Percentiles rank a stretch among this genome's conserved stretches.
Evolutionary conservation across 2,888 invertebrate genomes (phyloP).

Genomic region (Toxonevra muliebris): DNA sequence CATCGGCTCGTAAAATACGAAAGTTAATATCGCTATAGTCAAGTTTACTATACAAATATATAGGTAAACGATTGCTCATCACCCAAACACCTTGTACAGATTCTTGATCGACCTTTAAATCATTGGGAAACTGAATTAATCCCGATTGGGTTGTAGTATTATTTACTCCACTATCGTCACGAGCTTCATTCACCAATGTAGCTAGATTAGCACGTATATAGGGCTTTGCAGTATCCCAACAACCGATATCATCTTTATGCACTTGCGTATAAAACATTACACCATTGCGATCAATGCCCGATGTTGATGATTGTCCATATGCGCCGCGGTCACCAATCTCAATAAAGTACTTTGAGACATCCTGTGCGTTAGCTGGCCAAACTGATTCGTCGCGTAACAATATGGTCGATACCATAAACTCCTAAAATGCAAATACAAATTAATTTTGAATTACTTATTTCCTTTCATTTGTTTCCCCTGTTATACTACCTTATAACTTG

Average conservation of each 20-base stretch:
- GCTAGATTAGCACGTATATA: conserved; percentile 73
- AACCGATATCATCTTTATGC: conserved; percentile 77
- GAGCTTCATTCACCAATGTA: conserved; percentile 37
- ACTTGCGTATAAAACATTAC: conserved; percentile 84
- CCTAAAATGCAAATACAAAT: conserved; percentile 58
- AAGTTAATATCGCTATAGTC: conserved; percentile 76
- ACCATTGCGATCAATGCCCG: conserved; percentile 74
- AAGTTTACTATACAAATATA: conserved; percentile 74
- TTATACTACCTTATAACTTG: conserved; percentile 71
- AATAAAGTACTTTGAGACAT: conserved; percentile 55
- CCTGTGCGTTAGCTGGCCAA: conserved; percentile 59
- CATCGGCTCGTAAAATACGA: conserved; percentile 75
- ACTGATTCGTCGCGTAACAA: conserved; percentile 71
- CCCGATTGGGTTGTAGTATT: conserved; percentile 52
- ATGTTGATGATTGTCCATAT: conserved; percentile 74
- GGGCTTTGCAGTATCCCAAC: conserved; percentile 81
- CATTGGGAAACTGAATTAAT: conserved; percentile 82
- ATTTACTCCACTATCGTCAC: not conserved
- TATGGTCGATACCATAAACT: conserved; percentile 77
- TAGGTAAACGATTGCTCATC: conserved; percentile 78
- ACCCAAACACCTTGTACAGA: conserved; percentile 76
- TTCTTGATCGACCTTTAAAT: conserved; percentile 79
- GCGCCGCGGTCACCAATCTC: conserved; percentile 67
- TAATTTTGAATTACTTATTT: too few relatives aligned
- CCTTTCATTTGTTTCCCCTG: not conserved